A percentile compares a stretch with the other conserved stretches of the same genome.
phyloP scores from a whole-genome alignment of 1,140 invertebrate species.

The Teleopsis dalmanni region DNA sequence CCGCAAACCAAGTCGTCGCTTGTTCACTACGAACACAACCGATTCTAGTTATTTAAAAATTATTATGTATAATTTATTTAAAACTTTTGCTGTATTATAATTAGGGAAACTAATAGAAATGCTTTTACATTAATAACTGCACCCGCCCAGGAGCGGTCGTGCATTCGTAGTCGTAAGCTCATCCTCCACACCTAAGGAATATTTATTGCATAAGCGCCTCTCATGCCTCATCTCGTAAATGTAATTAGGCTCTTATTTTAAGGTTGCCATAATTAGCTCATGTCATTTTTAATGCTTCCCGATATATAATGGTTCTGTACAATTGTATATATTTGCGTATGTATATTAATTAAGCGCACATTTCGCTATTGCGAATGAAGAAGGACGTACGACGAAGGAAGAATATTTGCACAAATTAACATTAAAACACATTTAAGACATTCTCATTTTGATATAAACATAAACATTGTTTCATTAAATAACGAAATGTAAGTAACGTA shows the following conservation, averaged over 20 bases:
- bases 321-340: not conserved
- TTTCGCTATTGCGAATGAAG: not conserved
- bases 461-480: too few species aligned
- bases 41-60: slow-evolving; percentile 1
- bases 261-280: slow-evolving; percentile 10
- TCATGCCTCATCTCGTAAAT: not conserved
- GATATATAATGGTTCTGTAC: too few species aligned
- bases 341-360: not conserved
- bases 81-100: not conserved
- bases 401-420: not conserved
- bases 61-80: slow-evolving; percentile 4
- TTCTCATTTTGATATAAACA: not conserved
- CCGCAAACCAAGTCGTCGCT: not conserved
- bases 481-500: too few species aligned
- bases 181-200: not conserved
- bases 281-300: too few species aligned
- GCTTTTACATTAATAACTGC: not conserved
- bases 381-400: not conserved
- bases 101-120: not conserved
- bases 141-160: not conserved
- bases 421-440: not conserved
- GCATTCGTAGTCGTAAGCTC: not conserved
- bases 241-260: not conserved
- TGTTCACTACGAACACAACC: not conserved
- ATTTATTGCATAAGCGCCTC: not conserved